Base-by-base conservation (phyloP, 1,140 invertebrate species). In the Linepithema humile region DNA sequence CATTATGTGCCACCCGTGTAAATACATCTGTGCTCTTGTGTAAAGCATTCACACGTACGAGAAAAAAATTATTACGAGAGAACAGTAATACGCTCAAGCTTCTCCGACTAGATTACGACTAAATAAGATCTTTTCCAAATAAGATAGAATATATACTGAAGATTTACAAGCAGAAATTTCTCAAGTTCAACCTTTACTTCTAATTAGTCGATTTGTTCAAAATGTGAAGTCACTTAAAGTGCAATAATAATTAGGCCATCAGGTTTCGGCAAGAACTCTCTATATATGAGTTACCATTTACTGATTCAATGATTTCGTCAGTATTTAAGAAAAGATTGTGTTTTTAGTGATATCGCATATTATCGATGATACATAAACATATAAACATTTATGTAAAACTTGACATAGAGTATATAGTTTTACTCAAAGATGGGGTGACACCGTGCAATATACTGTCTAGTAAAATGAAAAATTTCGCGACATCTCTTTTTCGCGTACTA, bases 61-160 rank as follows among this genome's bases (percentile, higher is more conserved):
- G 62, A 53, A 53, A 55, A n/a, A 77, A 53, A 67, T 40, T n/a
- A 32, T 65, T 53, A 29, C 43, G 17, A 3, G 29, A 77, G 29
- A 23, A 26, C 29, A 26, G 1, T 10, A 50, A 26, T 65, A 65
- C 3, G 43, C 40, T 65, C 32, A 12, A 62, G 62, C 40, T 67
- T 67, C 32, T 20, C 20, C 73, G 48, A 78, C 35, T 78, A 69
- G 62, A 67, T 78, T 69, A 78, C 7, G 48, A 55, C 35, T 80
- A 69, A 80, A 43, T 55, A 23, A 80, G 75, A 80, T 80, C 64
- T 69, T 67, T 78, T 67, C 53, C 17, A 78, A 78, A 78, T 10
- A 38, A 50, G 20, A 72, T 20, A 64, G 29, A 50, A 64, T 65
- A 40, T 53, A 6, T 67, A 12, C 40, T 12, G 35, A 5, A 10